Percentiles rank a stretch among this genome's conserved stretches.
Conservation (phyloP, 2,888 invertebrate species). For the Troides aeacus region DNA sequence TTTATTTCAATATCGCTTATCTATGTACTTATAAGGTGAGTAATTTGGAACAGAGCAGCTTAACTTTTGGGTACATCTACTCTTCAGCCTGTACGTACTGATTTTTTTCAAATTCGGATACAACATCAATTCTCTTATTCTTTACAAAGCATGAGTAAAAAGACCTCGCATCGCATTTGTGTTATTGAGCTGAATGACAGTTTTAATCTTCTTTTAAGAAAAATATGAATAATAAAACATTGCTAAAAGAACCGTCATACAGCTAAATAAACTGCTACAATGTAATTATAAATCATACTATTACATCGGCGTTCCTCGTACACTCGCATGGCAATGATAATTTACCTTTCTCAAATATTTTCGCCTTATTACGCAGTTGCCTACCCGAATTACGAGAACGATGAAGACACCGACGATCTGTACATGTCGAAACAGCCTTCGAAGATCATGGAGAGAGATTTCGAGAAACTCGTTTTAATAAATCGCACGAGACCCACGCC, state of each 20-base stretch:
- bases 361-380: conserved; percentile 47
- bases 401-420: conserved; percentile 68
- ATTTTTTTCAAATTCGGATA: no score
- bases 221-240: no score
- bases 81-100: no score
- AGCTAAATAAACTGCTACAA: conserved; percentile 19
- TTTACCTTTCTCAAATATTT: conserved; percentile 18
- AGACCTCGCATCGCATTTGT: no score
- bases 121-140: no score
- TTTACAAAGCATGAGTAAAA: no score
- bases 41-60: no score
- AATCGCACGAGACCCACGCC: conserved; percentile 90
- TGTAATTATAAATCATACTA: background rate
- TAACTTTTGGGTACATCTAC: no score
- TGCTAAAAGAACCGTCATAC: background rate
- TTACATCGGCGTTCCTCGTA: conserved; percentile 1
- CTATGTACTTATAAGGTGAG: no score
- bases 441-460: conserved; percentile 76
- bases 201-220: no score
- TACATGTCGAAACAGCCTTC: conserved; percentile 66
- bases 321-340: conserved; percentile 23
- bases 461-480: conserved; percentile 83
- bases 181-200: no score
- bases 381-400: conserved; percentile 73
- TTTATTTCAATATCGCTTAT: conserved; percentile 26